Percentiles rank a stretch among this genome's conserved stretches.
Conservation (phyloP, 2,888 invertebrate genomes). For the Agrilus mali region DNA sequence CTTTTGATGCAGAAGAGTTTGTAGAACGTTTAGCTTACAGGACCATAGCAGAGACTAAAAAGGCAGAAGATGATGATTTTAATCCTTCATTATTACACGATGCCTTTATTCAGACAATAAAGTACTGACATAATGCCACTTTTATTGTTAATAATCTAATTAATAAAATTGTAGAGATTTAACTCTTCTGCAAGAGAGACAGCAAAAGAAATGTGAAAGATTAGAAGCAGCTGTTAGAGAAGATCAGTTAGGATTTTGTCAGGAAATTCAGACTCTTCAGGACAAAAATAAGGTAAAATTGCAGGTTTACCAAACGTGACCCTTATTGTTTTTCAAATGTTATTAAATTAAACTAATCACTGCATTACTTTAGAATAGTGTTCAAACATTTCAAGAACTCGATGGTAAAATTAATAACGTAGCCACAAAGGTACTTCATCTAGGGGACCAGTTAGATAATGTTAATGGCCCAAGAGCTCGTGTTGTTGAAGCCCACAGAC, state of each 20-base stretch:
- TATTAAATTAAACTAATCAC: background rate
- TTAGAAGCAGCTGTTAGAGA: conserved; percentile 71
- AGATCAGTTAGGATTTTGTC: conserved; percentile 73
- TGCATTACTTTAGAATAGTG: conserved; percentile 49
- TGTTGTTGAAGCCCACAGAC: conserved; percentile 86
- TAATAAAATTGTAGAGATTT: conserved; percentile 33
- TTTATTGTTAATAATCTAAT: conserved; percentile 1
- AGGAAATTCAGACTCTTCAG: conserved; percentile 68
- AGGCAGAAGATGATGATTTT: conserved; percentile 59
- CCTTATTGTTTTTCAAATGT: too few relatives aligned
- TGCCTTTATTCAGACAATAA: conserved; percentile 87
- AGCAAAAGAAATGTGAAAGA: conserved; percentile 73
- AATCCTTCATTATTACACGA: conserved; percentile 80
- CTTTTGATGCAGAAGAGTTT: conserved; percentile 94
- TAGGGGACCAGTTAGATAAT: conserved; percentile 97
- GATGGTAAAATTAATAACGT: conserved; percentile 95
- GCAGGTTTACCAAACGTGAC: too few relatives aligned
- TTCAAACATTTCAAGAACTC: conserved; percentile 78
- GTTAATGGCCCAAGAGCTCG: conserved; percentile 89
- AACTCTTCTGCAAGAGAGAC: conserved; percentile 67
- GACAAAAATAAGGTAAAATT: conserved; percentile 64
- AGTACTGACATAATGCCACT: conserved; percentile 34
- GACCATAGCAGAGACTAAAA: conserved; percentile 59
- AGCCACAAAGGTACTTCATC: conserved; percentile 91
- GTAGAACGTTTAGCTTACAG: conserved; percentile 94